Base-by-base conservation (phyloP, 2,797 vertebrate species). In the Nyctalus aviator region DNA sequence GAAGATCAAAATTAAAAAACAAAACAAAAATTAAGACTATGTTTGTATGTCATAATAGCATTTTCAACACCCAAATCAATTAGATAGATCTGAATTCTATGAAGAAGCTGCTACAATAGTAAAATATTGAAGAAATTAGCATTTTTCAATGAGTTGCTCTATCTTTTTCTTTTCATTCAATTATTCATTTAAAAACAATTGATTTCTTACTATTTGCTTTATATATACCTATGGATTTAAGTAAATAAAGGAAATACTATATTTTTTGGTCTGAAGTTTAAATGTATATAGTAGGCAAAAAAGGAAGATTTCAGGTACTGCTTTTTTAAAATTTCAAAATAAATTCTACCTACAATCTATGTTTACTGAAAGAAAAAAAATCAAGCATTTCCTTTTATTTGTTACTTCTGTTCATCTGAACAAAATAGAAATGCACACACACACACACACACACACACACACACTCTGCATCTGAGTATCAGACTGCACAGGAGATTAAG, bases 161-260 rank as follows among this genome's bases (percentile, higher is more conserved):
- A 5, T 53, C 69, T 88, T 32, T 27, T 48, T 37, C 17, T 75
- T 93, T 90, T 83, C 50, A 77, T 77, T 92, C n/a, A 83, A 25
- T 77, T 91, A 41, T 84, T 82, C 9, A 88, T 30, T 44, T 53
- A 88, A 48, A 72, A 77, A 46, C 8, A 87, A 79, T 32, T 90
- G 3, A 76, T 62, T 94, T 68, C 12, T 8, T 66, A 18, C 1
- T 77, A 27, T 25, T 11, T 41, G 8, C 3, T 48, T 90, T 62
- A 30, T 13, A 46, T 8, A 41, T 55, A 7, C 0, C n/a, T 57
- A 32, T 32, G 2, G 64, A 64, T 78, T 88, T 71, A 79, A 78
- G 0, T 73, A 57, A 79, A 30, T 84, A 77, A 85, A 83, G 8
- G 78, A 37, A 79, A 66, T 0, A 13, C 21, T 79, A 30, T 55